phyloP scores from a whole-genome alignment of 2,888 invertebrate species.

The Cancer borealis region DNA sequence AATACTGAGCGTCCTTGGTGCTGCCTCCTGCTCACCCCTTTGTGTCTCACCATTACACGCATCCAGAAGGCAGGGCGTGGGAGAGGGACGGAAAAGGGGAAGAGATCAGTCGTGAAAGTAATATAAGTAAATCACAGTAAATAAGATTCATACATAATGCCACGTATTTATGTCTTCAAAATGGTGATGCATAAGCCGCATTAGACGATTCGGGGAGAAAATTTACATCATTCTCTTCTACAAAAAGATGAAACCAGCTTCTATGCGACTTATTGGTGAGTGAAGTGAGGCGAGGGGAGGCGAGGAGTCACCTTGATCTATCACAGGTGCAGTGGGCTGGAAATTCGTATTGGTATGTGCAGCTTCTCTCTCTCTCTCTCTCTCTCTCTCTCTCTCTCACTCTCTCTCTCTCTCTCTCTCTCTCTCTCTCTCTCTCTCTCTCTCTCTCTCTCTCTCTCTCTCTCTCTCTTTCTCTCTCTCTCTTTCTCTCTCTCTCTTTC shows the following conservation, averaged over 20 bases:
- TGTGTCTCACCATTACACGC: no score
- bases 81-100: no score
- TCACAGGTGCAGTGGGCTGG: neutral
- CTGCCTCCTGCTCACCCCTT: no score
- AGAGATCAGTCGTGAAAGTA: neutral
- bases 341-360: neutral
- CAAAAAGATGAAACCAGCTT: neutral
- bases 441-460: neutral
- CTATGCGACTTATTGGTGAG: neutral
- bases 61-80: no score
- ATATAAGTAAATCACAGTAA: neutral
- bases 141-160: neutral
- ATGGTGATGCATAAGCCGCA: neutral
- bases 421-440: neutral
- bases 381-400: constrained; percentile 47
- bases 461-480: constrained; percentile 12
- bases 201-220: neutral
- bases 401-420: constrained; percentile 10
- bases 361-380: constrained; percentile 26
- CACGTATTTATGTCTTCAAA: neutral
- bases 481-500: neutral
- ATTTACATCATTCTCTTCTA: neutral
- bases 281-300: neutral
- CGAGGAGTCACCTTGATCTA: neutral
- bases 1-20: no score